These are phyloP conservation scores for Drosophila lini DNA, from an alignment of 1,140 invertebrate species.

Conservation along the genomic window DNA sequence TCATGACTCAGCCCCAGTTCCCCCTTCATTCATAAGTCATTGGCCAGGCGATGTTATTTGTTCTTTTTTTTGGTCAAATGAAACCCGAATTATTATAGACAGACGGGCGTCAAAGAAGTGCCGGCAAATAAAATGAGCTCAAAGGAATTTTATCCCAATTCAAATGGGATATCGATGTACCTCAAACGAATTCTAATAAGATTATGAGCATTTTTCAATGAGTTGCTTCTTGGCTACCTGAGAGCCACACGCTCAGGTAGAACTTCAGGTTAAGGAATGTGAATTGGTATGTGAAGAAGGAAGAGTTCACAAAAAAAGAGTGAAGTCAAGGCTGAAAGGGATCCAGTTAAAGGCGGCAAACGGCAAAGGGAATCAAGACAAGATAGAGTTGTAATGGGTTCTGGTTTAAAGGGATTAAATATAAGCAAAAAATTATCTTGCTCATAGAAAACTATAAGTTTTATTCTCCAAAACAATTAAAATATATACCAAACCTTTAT, in stretches of 20 bases:
- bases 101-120: slow-evolving; percentile 64
- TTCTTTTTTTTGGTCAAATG: slow-evolving; percentile 10
- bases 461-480: no score
- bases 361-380: background rate
- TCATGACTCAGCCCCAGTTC: slow-evolving; percentile 26
- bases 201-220: slow-evolving; percentile 43
- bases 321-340: slow-evolving; percentile 41
- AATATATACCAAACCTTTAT: no score
- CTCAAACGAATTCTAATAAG: slow-evolving; percentile 71
- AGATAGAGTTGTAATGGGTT: slow-evolving; percentile 7
- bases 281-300: slow-evolving; percentile 24
- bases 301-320: slow-evolving; percentile 15
- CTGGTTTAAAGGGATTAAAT: background rate
- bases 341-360: slow-evolving; percentile 1
- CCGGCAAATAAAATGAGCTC: slow-evolving; percentile 51
- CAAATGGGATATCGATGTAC: slow-evolving; percentile 29
- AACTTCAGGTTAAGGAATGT: slow-evolving; percentile 28
- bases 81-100: slow-evolving; percentile 59
- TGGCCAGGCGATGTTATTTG: slow-evolving; percentile 25
- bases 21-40: slow-evolving; percentile 21
- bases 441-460: background rate
- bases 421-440: background rate
- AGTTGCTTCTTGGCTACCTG: slow-evolving; percentile 37
- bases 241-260: slow-evolving; percentile 52
- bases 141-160: slow-evolving; percentile 39